Base-by-base conservation (phyloP, 2,113 vertebrate species). In the Chloroceryle aenea region DNA sequence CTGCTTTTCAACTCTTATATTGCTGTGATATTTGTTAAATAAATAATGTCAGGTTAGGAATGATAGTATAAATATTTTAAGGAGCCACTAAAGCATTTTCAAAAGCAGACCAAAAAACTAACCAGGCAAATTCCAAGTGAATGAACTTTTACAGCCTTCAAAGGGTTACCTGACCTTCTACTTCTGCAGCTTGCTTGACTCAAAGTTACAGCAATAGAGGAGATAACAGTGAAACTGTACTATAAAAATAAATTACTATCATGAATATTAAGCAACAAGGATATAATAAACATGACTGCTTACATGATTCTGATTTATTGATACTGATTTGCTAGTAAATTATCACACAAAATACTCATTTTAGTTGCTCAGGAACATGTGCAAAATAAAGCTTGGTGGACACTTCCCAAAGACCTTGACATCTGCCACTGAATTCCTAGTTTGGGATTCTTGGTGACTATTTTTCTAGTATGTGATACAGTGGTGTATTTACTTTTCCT, bases 271-370 rank as follows among this genome's bases (percentile, higher is more conserved):
- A 98, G 98, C 97, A 98, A 98, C 97, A 98, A 98, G 98, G 98
- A 98, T 98, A 98, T 98, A 98, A 99, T 98, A 99, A 98, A 98
- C 97, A 98, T 98, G 98, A 98, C 98, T 98, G 97, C 98, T 99
- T 98, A 96, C 98, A 99, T 98, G 98, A 99, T 98, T 98, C 98
- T 99, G 99, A 99, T 99, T 99, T 99, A 99, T 99, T 98, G 98
- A 97, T 97, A 98, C 97, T 95, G 98, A 98, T 98, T 98, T 97
- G 97, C 94, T 68, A 97, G 97, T 98, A 98, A 98, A 98, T 98
- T 98, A 98, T 94, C 90, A 94, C 97, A 98, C 96, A 98, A 98
- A 98, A 93, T 97, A 95, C 97, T 98, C 77, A 4, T 97, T 98
- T 97, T 97, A 97, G 91, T 98, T 97, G 92, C 95, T 97, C 92